Percentiles rank a stretch among this genome's conserved stretches.
Evolutionary conservation across 2,113 vertebrate genomes (phyloP).

Genomic region (Trichomycterus rosablanca): DNA sequence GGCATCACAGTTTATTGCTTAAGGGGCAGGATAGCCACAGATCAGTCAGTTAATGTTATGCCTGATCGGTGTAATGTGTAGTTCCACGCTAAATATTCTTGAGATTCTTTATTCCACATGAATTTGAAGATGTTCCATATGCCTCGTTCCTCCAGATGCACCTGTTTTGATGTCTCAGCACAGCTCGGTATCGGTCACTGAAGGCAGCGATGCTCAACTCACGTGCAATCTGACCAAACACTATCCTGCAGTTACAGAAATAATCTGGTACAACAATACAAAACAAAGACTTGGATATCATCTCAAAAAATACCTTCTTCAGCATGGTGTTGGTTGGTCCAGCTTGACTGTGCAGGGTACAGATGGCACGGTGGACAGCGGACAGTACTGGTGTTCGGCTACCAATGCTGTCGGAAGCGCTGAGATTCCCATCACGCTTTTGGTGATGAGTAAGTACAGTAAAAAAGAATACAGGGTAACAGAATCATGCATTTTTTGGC

Average conservation of each 20-base stretch:
- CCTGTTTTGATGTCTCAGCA: slow-evolving; percentile 69
- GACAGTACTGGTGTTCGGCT: slow-evolving; percentile 76
- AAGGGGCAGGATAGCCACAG: too few species aligned
- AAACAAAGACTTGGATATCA: slow-evolving; percentile 54
- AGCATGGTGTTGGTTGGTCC: slow-evolving; percentile 64
- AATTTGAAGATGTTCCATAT: background rate
- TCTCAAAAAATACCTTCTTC: slow-evolving; percentile 66
- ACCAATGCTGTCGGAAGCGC: slow-evolving; percentile 76
- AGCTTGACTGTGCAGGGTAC: slow-evolving; percentile 70
- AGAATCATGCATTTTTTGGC: too few species aligned
- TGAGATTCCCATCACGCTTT: slow-evolving; percentile 67
- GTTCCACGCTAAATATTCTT: too few species aligned
- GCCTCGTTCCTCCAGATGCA: slow-evolving; percentile 60
- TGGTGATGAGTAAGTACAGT: slow-evolving; percentile 73
- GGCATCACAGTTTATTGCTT: too few species aligned
- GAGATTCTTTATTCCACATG: too few species aligned
- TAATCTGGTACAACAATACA: slow-evolving; percentile 78
- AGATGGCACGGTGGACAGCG: slow-evolving; percentile 66
- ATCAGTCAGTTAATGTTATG: too few species aligned
- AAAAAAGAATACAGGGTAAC: background rate
- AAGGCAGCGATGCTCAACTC: slow-evolving; percentile 73
- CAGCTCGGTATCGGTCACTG: slow-evolving; percentile 68
- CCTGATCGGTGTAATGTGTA: too few species aligned
- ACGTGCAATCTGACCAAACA: slow-evolving; percentile 65
- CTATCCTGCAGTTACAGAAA: slow-evolving; percentile 52